Evolutionary conservation across 2,113 vertebrate species (phyloP).

Genomic region (Sebastes fasciatus): DNA sequence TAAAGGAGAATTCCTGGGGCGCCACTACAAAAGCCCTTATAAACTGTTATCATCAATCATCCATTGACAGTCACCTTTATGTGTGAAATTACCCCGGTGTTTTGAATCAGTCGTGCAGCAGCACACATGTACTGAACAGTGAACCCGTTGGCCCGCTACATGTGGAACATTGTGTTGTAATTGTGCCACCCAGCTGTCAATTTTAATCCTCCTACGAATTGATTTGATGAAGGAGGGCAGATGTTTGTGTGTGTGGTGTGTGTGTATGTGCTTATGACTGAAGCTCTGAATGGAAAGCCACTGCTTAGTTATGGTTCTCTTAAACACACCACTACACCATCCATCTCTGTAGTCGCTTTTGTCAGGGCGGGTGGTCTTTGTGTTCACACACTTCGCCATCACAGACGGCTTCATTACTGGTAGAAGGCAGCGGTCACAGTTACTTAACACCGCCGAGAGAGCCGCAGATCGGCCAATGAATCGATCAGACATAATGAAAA

Average conservation of each 20-base stretch:
- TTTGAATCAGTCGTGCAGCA: conserved; percentile 59
- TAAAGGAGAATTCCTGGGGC: conserved; percentile 20
- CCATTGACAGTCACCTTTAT: conserved; percentile 46
- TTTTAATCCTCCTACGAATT: conserved; percentile 65
- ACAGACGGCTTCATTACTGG: conserved; percentile 45
- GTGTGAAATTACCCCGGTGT: conserved; percentile 70
- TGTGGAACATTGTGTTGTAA: conserved; percentile 62
- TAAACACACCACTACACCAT: conserved; percentile 3
- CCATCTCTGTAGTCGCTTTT: conserved; percentile 36
- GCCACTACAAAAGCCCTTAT: not conserved
- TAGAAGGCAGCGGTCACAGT: conserved; percentile 15
- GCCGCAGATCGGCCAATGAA: conserved; percentile 24
- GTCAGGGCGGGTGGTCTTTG: conserved; percentile 20
- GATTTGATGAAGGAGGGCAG: conserved; percentile 64
- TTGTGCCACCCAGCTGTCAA: conserved; percentile 73
- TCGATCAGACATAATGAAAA: conserved; percentile 52
- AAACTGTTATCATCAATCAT: conserved; percentile 66
- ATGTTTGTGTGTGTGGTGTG: conserved; percentile 49
- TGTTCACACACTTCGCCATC: conserved; percentile 33
- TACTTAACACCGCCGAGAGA: conserved; percentile 39
- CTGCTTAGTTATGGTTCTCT: conserved; percentile 28
- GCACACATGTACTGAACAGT: conserved; percentile 42
- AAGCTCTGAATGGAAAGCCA: conserved; percentile 32
- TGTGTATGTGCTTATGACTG: conserved; percentile 19
- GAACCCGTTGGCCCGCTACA: conserved; percentile 65